phyloP scores from a whole-genome alignment of 1,140 invertebrate species.

The Zeugodacus cucurbitae region DNA sequence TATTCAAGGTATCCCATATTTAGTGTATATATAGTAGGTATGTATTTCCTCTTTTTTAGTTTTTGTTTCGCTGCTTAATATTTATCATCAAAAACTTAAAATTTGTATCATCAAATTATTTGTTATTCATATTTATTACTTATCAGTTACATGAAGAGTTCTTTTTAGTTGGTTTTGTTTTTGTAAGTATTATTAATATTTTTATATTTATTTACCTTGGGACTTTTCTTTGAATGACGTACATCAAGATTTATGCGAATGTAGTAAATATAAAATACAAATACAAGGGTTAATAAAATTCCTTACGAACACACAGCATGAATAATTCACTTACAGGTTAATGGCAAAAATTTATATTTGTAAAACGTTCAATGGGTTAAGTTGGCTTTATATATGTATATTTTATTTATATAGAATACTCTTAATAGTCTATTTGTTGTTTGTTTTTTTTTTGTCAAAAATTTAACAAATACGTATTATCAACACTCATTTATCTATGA shows the following conservation, averaged over 20 bases:
- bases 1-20: not conserved
- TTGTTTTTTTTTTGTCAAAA: not conserved
- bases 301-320: not conserved
- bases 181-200: not conserved
- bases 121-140: not conserved
- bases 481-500: not conserved
- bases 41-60: not conserved
- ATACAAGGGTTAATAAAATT: not conserved
- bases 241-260: not conserved
- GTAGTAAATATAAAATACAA: slow-evolving; percentile 6
- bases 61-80: not conserved
- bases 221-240: not conserved
- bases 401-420: not conserved
- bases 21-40: not conserved
- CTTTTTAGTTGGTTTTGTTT: not conserved
- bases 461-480: not conserved
- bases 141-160: not conserved
- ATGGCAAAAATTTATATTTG: not conserved
- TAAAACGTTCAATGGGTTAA: too few species aligned
- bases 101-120: not conserved
- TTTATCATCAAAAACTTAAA: not conserved
- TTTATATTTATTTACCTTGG: not conserved
- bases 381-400: not conserved
- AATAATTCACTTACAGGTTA: not conserved
- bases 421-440: too few species aligned